Evolutionary conservation across 1,140 invertebrate genomes (phyloP), one percentile per base, ranked within the genome.

Genomic region (Muscidifurax raptorellus): DNA sequence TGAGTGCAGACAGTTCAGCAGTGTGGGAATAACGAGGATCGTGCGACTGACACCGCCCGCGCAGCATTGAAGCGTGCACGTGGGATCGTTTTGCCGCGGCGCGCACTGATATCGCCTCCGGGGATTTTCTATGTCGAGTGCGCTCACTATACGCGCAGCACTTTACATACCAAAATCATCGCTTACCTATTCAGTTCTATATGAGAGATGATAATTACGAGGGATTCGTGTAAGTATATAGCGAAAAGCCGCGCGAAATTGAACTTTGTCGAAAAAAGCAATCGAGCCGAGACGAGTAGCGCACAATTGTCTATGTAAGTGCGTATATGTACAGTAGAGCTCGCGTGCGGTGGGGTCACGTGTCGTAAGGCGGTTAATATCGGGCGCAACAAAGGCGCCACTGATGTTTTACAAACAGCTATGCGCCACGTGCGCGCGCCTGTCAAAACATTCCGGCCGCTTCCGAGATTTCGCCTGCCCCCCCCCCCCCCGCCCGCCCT

Each of bases 331-430:
- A n/a, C n/a, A n/a, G n/a, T n/a, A n/a, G n/a, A n/a, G 4, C 30
- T 12, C 10, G 27, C 71, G 71, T 32, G 30, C 32, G 36, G 1
- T 13, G 28, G 5, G 47, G 83, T 25, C 88, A 86, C 86, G 86
- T 86, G 87, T 47, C 75, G 84, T 13, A 18, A 22, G 69, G 22
- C 79, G 80, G 77, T 86, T 87, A 88, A 88, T 88, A 86, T 87
- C 83, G 80, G 67, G 75, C 15, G 25, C 66, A 59, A 88, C 86
- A 89, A 88, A 86, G 85, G 78, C 83, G 82, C 85, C 85, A 72
- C 78, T 79, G 86, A 87, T 89, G 88, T 89, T 89, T 89, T 89
- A 89, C 88, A 89, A 89, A 89, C 87, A 89, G 84, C 86, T 78
- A 76, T 72, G 30, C 86, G 87, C 75, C 88, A 88, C 88, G 88